A percentile compares a stretch with the other conserved stretches of the same genome.
Evolutionary conservation across 2,888 invertebrate species (phyloP).

Genomic region (Sialis fuliginosa): DNA sequence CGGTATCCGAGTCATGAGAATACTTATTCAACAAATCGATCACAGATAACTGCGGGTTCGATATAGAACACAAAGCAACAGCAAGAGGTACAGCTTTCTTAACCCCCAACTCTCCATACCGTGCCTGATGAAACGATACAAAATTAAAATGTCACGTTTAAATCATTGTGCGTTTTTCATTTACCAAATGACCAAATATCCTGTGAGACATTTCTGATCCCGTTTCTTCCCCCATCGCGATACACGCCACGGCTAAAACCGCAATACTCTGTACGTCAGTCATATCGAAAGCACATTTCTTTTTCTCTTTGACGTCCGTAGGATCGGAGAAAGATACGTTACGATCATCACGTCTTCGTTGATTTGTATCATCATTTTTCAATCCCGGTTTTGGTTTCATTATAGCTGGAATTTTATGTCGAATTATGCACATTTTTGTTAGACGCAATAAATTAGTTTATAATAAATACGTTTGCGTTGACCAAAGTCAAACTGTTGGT

Average conservation of each 20-base stretch:
- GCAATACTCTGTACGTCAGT: conserved; percentile 86
- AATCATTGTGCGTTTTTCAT: conserved; percentile 11
- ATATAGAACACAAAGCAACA: conserved; percentile 82
- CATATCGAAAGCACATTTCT: conserved; percentile 41
- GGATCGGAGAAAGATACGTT: conserved; percentile 17
- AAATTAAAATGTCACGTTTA: background rate
- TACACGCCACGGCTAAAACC: conserved; percentile 87
- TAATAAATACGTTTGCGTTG: no score
- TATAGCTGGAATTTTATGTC: background rate
- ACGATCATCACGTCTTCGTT: background rate
- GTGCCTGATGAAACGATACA: conserved; percentile 30
- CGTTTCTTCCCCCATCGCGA: conserved; percentile 96
- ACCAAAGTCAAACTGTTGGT: no score
- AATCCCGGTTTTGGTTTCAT: background rate
- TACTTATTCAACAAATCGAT: conserved; percentile 96
- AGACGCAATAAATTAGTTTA: no score
- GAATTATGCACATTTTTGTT: no score
- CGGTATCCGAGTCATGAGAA: conserved; percentile 93
- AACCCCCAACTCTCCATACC: conserved; percentile 88
- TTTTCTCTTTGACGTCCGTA: conserved; percentile 22
- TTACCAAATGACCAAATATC: conserved; percentile 78
- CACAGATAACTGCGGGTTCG: conserved; percentile 89
- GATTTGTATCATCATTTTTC: background rate
- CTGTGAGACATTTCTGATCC: conserved; percentile 95
- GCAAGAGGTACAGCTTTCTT: conserved; percentile 91